These are phyloP conservation scores for Orycteropus afer DNA, from an alignment of 2,113 vertebrate genomes.

Conservation along the genomic window DNA sequence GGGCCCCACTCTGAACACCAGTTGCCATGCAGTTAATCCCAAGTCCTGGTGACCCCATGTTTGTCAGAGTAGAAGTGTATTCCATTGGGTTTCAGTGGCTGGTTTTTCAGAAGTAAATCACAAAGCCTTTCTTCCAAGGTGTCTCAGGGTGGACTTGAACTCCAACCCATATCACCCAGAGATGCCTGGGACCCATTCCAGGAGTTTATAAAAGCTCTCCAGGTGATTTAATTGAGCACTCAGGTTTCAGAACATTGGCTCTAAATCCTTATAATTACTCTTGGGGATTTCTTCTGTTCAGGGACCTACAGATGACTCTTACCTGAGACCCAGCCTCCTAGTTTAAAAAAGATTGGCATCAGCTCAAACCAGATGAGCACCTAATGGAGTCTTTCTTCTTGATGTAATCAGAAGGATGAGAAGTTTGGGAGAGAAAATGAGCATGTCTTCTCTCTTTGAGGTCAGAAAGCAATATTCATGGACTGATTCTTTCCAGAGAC, in stretches of 20 bases:
- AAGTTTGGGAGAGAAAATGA: neutral
- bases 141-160: neutral
- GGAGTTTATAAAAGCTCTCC: neutral
- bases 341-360: neutral
- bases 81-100: neutral
- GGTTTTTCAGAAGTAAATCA: neutral
- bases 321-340: neutral
- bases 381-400: neutral
- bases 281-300: neutral
- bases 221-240: neutral
- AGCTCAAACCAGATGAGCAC: neutral
- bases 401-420: constrained; percentile 2
- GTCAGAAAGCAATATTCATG: neutral
- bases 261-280: neutral
- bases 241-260: neutral
- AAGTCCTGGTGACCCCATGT: neutral
- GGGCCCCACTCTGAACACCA: neutral
- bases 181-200: neutral
- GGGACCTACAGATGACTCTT: neutral
- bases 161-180: neutral
- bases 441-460: neutral
- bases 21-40: neutral
- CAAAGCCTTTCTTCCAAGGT: neutral
- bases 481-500: constrained; percentile 1
- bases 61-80: too few species aligned